Percentiles rank a stretch among this genome's conserved stretches.
These are phyloP conservation scores for Corbicula japonica DNA, from an alignment of 2,888 invertebrate species.

Conservation along the genomic window DNA sequence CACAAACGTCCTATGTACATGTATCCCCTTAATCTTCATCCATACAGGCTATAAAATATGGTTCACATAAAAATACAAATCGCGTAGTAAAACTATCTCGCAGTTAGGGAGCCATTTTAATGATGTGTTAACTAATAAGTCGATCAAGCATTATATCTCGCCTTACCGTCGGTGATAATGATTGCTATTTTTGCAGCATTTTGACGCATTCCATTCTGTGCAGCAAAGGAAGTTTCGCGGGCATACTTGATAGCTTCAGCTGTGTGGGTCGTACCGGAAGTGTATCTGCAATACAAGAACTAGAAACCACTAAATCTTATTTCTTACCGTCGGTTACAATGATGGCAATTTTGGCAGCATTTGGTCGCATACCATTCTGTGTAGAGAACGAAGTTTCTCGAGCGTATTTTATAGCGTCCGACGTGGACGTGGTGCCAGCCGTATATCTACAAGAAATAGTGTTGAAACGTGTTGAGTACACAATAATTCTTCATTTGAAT, in stretches of 20 bases:
- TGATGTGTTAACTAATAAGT: too few species aligned
- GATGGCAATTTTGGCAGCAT: constrained; percentile 78
- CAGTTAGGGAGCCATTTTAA: too few species aligned
- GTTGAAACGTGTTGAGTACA: too few species aligned
- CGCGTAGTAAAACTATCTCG: too few species aligned
- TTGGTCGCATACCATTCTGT: constrained; percentile 74
- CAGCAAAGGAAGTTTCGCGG: constrained; percentile 72
- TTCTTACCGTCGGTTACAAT: constrained; percentile 77
- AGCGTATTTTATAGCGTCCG: constrained; percentile 74
- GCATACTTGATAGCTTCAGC: constrained; percentile 74
- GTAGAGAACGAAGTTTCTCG: constrained; percentile 73
- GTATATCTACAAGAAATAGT: constrained; percentile 61
- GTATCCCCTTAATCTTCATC: too few species aligned
- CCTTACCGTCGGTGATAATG: constrained; percentile 76
- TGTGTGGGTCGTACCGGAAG: constrained; percentile 72
- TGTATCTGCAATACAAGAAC: constrained; percentile 54
- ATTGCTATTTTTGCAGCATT: constrained; percentile 79
- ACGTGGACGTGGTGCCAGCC: constrained; percentile 70
- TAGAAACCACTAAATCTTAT: too few species aligned
- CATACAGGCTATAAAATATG: too few species aligned
- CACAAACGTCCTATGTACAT: too few species aligned
- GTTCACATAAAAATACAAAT: too few species aligned
- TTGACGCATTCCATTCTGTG: constrained; percentile 73
- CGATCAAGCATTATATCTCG: too few species aligned
- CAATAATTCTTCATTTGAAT: too few species aligned